Conservation (phyloP, 2,797 vertebrate genomes). For the Sebastes alutus region DNA sequence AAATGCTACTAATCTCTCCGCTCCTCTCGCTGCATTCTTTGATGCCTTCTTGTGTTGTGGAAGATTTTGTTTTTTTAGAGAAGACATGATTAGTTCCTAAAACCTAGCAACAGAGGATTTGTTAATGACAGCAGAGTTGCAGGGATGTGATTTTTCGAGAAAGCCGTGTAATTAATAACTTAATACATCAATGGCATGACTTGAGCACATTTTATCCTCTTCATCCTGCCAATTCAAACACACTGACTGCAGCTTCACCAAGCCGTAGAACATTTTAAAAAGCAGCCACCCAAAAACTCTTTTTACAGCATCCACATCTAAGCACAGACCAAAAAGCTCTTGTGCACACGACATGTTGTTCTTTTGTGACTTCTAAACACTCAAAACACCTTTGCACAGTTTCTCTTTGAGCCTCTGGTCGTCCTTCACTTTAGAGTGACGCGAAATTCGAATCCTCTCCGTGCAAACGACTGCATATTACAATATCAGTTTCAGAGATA, state of each 20-base stretch:
- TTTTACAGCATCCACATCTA: not conserved
- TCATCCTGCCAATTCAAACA: not conserved
- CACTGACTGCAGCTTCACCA: not conserved
- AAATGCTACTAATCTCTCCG: slow-evolving; percentile 17
- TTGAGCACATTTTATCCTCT: slow-evolving; percentile 3
- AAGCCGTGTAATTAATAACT: slow-evolving; percentile 7
- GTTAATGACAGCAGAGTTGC: not conserved
- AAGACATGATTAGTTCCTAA: not conserved
- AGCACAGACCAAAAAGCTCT: not conserved
- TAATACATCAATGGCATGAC: not conserved
- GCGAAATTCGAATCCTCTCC: not conserved
- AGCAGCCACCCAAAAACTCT: not conserved
- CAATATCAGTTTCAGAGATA: slow-evolving; percentile 52
- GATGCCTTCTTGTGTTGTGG: not conserved
- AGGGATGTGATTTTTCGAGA: not conserved
- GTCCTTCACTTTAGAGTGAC: not conserved
- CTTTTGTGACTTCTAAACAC: not conserved
- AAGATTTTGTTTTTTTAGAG: not conserved
- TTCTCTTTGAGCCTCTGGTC: not conserved
- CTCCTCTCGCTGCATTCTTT: not conserved
- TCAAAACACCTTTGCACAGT: not conserved
- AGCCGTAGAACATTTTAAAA: not conserved
- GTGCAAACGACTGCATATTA: slow-evolving; percentile 21
- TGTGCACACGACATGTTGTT: not conserved
- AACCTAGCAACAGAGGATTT: not conserved